Base-by-base conservation (phyloP, 2,888 invertebrate genomes). In the Drosophila niveifrons region DNA sequence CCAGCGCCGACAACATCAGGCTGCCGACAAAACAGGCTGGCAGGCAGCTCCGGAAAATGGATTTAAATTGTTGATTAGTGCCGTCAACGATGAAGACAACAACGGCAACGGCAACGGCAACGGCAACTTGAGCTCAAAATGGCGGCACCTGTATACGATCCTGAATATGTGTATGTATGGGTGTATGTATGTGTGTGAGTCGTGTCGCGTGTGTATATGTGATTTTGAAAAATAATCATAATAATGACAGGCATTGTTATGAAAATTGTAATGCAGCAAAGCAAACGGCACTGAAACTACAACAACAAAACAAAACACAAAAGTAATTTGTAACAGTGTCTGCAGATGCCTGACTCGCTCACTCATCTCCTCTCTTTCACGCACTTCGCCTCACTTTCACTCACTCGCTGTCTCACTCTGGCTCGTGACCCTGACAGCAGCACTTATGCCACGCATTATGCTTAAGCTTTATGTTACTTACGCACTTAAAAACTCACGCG, bases 1-100 rank as follows among this genome's bases (percentile, higher is more conserved):
- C 70, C 68, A 64, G 44, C 63, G n/a, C 44, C 43, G 57, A 46
- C 64, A 84, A 34, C 34, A 47, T 17, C 56, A 43, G 48, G 48
- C 46, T 17, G 7, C 23, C 23, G 6, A 23, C 23, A 23, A 23
- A 23, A 11, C 39, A 36, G 28, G 13, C 53, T 64, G 62, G 57
- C 58, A 67, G 61, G 57, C 64, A 57, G 46, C 48, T 55, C 68
- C 64, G 73, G 73, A 87, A 88, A 88, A 89, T 90, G 87, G 80
- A 79, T 90, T 90, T 86, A 81, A 89, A 90, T 80, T 88, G 84
- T 84, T 90, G 80, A 88, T 88, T 86, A 89, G 84, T 82, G 88
- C 78, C 78, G 64, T 66, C 67, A 75, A 47, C 70, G 58, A 65
- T 58, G 52, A 66, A 75, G 69, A 61, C 66, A 72, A 69, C 62